Percentiles rank a stretch among this genome's conserved stretches.
Conservation (phyloP, 1,140 invertebrate species). For the Drosophila murphyi region DNA sequence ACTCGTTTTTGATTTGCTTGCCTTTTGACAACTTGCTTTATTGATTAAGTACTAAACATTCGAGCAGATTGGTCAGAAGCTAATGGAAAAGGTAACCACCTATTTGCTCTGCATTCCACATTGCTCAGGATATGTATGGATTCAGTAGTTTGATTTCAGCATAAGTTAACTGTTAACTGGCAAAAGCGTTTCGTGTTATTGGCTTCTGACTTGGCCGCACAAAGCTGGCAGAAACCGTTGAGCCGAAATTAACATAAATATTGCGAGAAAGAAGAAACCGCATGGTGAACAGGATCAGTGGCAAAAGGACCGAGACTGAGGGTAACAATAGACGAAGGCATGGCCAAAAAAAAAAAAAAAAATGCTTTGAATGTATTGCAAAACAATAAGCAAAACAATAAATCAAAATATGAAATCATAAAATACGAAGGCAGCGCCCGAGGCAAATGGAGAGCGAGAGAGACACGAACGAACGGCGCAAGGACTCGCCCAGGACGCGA, state of each 20-base stretch:
- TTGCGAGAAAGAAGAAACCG: constrained; percentile 26
- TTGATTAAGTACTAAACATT: no score
- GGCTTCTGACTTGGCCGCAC: constrained; percentile 13
- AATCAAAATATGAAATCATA: constrained; percentile 83
- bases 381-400: constrained; percentile 82
- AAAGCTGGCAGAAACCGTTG: constrained; percentile 33
- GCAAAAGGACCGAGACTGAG: constrained; percentile 18
- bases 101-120: no score
- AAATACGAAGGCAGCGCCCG: constrained; percentile 39
- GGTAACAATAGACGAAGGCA: constrained; percentile 31
- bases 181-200: neutral
- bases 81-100: no score
- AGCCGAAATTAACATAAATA: constrained; percentile 40
- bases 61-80: no score
- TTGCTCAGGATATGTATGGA: neutral
- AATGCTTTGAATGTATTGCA: constrained; percentile 55
- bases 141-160: neutral
- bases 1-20: neutral
- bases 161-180: no score
- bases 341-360: constrained; percentile 34
- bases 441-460: constrained; percentile 12
- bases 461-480: neutral
- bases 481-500: constrained; percentile 30
- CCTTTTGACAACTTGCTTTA: neutral
- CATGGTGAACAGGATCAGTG: constrained; percentile 30